These are phyloP conservation scores for Philhelius pedissequus DNA, from an alignment of 2,888 invertebrate genomes.

Conservation along the genomic window DNA sequence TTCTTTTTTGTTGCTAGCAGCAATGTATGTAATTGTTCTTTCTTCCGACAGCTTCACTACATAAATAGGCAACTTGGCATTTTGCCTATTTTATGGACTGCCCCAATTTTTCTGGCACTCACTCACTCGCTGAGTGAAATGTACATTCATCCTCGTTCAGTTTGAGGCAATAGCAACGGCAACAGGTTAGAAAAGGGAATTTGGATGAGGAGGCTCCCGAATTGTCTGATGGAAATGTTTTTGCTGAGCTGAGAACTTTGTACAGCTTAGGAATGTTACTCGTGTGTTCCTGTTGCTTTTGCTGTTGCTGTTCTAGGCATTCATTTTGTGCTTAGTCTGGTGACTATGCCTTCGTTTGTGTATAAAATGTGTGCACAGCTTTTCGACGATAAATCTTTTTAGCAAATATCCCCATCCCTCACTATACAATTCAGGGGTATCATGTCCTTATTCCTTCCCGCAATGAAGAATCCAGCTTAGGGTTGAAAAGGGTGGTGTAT, in stretches of 20 bases:
- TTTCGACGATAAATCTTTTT: constrained; percentile 61
- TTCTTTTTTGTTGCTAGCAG: neutral
- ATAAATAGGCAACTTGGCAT: constrained; percentile 65
- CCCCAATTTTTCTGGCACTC: constrained; percentile 45
- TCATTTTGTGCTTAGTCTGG: neutral
- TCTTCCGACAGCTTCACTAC: constrained; percentile 18
- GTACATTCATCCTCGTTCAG: constrained; percentile 43
- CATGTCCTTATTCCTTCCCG: constrained; percentile 24
- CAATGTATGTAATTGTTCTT: constrained; percentile 11
- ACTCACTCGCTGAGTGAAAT: constrained; percentile 27
- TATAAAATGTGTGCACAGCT: constrained; percentile 55
- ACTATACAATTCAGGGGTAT: constrained; percentile 12
- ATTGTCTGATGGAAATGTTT: constrained; percentile 39
- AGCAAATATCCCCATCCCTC: constrained; percentile 48
- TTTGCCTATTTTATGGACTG: constrained; percentile 65
- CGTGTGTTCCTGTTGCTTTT: constrained; percentile 22
- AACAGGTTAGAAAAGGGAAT: constrained; percentile 42
- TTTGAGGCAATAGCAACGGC: constrained; percentile 43
- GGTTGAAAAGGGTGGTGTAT: neutral
- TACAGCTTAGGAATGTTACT: constrained; percentile 47
- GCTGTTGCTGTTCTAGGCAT: constrained; percentile 21
- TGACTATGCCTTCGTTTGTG: constrained; percentile 1
- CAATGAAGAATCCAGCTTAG: neutral
- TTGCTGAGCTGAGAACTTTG: constrained; percentile 32
- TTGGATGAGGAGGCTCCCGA: constrained; percentile 13